phyloP scores from a whole-genome alignment of 1,140 invertebrate species.

The Drosophila nasuta region DNA sequence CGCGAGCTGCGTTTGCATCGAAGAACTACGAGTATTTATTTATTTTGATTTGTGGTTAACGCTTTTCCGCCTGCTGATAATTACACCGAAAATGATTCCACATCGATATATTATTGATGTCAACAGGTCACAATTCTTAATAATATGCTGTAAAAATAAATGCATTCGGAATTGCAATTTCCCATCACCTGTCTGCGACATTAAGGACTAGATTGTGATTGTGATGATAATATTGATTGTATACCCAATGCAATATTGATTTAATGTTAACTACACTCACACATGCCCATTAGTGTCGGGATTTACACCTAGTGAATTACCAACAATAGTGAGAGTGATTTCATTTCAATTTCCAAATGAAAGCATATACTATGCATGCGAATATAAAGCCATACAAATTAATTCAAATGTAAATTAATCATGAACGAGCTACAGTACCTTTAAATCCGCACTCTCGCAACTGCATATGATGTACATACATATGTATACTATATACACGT shows the following conservation, averaged over 20 bases:
- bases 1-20: constrained; percentile 10
- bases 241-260: background rate
- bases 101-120: background rate
- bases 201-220: background rate
- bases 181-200: background rate
- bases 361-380: background rate
- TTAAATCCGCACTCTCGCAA: background rate
- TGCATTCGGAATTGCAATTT: background rate
- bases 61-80: constrained; percentile 6
- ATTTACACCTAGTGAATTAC: background rate
- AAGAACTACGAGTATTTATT: constrained; percentile 6
- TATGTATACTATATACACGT: background rate
- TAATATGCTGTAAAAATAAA: constrained; percentile 4
- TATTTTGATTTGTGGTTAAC: constrained; percentile 17
- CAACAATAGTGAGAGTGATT: background rate
- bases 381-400: constrained; percentile 11
- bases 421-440: background rate
- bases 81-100: constrained; percentile 10
- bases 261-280: background rate
- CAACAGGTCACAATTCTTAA: constrained; percentile 9
- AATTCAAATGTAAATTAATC: constrained; percentile 12
- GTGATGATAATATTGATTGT: constrained; percentile 12
- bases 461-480: background rate
- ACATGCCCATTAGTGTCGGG: background rate
- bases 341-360: background rate